A percentile compares a stretch with the other conserved stretches of the same genome.
Evolutionary conservation across 2,797 vertebrate genomes (phyloP).

Genomic region (Serranus cabrilla): DNA sequence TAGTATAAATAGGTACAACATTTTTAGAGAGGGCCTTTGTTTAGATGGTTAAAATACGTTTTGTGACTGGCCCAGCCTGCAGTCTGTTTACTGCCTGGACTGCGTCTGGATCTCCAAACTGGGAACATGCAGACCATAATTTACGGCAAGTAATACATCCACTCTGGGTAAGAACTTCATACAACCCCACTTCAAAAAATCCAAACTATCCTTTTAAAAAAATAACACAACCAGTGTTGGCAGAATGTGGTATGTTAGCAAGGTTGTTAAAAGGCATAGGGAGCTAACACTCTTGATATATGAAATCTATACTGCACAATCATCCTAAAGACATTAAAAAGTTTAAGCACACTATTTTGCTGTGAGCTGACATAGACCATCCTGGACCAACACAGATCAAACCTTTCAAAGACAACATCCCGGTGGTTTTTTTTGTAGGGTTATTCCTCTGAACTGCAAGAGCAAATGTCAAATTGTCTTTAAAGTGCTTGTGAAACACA

Average conservation of each 20-base stretch:
- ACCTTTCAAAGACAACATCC: conserved; percentile 15
- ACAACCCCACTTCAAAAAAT: too few relatives aligned
- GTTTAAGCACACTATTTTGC: conserved; percentile 6
- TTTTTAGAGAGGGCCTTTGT: too few relatives aligned
- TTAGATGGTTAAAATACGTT: too few relatives aligned
- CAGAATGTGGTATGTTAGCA: conserved; percentile 13
- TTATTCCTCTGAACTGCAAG: conserved; percentile 26
- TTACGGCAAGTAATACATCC: too few relatives aligned
- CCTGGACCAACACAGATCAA: neutral
- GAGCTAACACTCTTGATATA: conserved; percentile 8
- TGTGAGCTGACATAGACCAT: neutral
- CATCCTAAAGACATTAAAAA: conserved; percentile 12
- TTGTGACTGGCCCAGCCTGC: too few relatives aligned
- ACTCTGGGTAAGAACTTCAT: too few relatives aligned
- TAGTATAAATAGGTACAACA: too few relatives aligned
- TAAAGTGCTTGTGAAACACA: conserved; percentile 43
- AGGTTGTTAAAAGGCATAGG: conserved; percentile 17
- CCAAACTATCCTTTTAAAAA: conserved; percentile 15
- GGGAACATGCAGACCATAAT: too few relatives aligned
- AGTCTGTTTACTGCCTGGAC: too few relatives aligned
- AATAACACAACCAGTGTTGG: conserved; percentile 9
- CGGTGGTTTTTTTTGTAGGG: conserved; percentile 1
- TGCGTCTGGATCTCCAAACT: too few relatives aligned
- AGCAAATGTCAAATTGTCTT: conserved; percentile 37
- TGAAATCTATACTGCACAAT: conserved; percentile 8